Base-by-base conservation (phyloP, 2,113 vertebrate species). In the Chaetodon trifascialis region DNA sequence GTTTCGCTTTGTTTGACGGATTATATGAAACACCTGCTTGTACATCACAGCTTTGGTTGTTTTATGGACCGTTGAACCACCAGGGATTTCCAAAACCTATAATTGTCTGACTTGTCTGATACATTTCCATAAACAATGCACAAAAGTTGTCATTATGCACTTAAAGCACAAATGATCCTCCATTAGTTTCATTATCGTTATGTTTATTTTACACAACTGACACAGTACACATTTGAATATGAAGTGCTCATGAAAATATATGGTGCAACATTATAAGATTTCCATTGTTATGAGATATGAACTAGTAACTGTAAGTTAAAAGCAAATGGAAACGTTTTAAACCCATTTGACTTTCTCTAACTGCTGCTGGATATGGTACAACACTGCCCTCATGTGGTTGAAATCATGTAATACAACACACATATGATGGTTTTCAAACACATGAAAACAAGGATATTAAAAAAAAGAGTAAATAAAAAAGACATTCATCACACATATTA, bases 331-430 rank as follows among this genome's bases (percentile, higher is more conserved):
- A 15, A n/a, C 40, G 44, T 47, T 51, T 2, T 56, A 38, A 34
- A 4, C 2, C 12, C 34, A 12, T 40, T 16, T 56, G 38, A 44
- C 36, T 6, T 42, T 15, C 2, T 47, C 40, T 30, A 40, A 4
- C 3, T 65, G 66, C n/a, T 65, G 8, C 47, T 42, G 21, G 2
- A 42, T 40, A 14, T 66, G 49, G 56, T n/a, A 30, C 59, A 70
- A 56, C 51, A 63, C 77, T 65, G 60, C 66, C 59, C 19, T 8
- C 86, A 4, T 73, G 72, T 88, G 87, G 86, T n/a, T 23, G 10
- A 60, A 56, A 54, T 16, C 10, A 42, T 7, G n/a, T 11, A 79
- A n/a, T 68, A 40, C 73, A 76, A 11, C 19, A 30, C 21, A 55
- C 0, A 25, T 11, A 8, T 11, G 4, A 55, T 30, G 4, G 10